These are phyloP conservation scores for Drosophila athabasca DNA, from an alignment of 1,140 invertebrate species.

Conservation along the genomic window DNA sequence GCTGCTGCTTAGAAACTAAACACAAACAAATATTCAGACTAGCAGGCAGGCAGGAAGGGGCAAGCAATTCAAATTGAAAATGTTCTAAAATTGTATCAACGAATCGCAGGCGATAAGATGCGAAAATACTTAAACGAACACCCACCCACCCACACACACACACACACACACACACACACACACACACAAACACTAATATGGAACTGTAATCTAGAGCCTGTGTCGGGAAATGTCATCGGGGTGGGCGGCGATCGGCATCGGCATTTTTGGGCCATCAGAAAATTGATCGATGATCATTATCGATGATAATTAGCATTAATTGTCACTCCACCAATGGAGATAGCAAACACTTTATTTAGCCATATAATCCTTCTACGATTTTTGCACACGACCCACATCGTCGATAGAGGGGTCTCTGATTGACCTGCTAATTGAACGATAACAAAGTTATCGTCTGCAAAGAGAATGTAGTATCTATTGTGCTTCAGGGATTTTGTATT, in stretches of 20 bases:
- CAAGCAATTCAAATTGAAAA: slow-evolving; percentile 41
- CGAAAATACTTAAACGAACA: background rate
- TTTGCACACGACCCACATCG: slow-evolving; percentile 20
- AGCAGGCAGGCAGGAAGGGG: no score
- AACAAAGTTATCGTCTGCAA: slow-evolving; percentile 9
- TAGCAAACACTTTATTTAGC: slow-evolving; percentile 10
- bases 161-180: background rate
- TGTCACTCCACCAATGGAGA: slow-evolving; percentile 18
- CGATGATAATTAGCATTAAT: slow-evolving; percentile 46
- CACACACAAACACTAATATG: background rate
- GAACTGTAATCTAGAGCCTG: background rate
- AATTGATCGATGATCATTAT: slow-evolving; percentile 36
- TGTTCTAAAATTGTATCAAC: slow-evolving; percentile 49
- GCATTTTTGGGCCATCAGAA: background rate
- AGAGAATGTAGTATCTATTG: background rate
- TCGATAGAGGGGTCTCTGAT: background rate
- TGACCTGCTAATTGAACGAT: slow-evolving; percentile 28
- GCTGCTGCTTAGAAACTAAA: slow-evolving; percentile 6
- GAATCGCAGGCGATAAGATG: slow-evolving; percentile 35
- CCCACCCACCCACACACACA: background rate
- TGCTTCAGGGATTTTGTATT: no score
- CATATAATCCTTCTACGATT: slow-evolving; percentile 29
- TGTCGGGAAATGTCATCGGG: no score
- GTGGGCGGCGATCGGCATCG: no score
- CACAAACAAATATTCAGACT: background rate